Evolutionary conservation across 2,888 invertebrate genomes (phyloP).

Genomic region (Drosophila seclusa): DNA sequence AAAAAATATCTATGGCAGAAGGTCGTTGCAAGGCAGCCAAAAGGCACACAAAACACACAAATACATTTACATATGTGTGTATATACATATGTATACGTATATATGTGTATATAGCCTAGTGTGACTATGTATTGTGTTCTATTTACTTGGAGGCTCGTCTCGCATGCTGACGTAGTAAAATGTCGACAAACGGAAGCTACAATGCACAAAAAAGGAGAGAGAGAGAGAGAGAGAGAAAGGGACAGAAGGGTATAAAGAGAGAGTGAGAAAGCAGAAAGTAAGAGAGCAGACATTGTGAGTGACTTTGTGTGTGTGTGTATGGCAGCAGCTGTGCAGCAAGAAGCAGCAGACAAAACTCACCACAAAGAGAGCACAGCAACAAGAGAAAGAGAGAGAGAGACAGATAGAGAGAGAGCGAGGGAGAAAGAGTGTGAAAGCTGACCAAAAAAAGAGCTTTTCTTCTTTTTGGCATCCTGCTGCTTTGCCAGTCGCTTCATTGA

Average conservation of each 20-base stretch:
- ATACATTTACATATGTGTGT: slow-evolving; percentile 6
- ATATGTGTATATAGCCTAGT: background rate
- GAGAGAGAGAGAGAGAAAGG: slow-evolving; percentile 17
- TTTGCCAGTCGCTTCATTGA: slow-evolving; percentile 65
- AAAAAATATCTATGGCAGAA: slow-evolving; percentile 42
- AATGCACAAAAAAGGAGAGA: slow-evolving; percentile 4
- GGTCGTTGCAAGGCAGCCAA: slow-evolving; percentile 46
- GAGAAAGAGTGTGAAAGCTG: slow-evolving; percentile 14
- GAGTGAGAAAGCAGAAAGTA: slow-evolving; percentile 5
- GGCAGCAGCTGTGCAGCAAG: slow-evolving; percentile 73
- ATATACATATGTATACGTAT: background rate
- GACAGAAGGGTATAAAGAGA: slow-evolving; percentile 3
- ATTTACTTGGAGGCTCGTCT: slow-evolving; percentile 80
- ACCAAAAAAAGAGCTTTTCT: slow-evolving; percentile 24
- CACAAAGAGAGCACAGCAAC: slow-evolving; percentile 29
- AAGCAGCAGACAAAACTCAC: slow-evolving; percentile 70
- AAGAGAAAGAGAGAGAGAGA: slow-evolving; percentile 16
- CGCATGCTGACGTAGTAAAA: slow-evolving; percentile 76
- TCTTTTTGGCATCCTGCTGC: slow-evolving; percentile 62
- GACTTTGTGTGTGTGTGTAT: slow-evolving; percentile 31
- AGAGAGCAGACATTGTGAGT: slow-evolving; percentile 22
- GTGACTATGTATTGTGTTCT: slow-evolving; percentile 46
- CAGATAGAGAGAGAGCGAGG: slow-evolving; percentile 8
- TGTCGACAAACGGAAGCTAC: slow-evolving; percentile 50
- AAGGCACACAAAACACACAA: slow-evolving; percentile 12